phyloP scores from a whole-genome alignment of 2,113 vertebrate genomes.

The Perccottus glenii region DNA sequence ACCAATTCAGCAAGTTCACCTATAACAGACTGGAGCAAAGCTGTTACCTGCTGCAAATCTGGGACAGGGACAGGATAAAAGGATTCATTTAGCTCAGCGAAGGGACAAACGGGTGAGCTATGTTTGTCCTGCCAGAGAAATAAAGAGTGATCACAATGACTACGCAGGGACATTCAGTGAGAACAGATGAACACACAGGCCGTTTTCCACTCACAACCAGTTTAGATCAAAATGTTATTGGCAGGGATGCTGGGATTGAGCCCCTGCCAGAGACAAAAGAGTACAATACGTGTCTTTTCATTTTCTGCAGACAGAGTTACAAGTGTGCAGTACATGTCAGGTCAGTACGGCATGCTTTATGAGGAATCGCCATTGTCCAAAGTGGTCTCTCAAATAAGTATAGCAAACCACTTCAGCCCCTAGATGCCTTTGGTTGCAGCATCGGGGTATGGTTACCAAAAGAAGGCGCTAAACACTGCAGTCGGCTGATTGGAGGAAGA shows the following conservation, averaged over 20 bases:
- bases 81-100: constrained; percentile 37
- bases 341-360: too few relatives aligned
- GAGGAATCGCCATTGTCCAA: too few relatives aligned
- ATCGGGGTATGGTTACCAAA: too few relatives aligned
- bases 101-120: constrained; percentile 40
- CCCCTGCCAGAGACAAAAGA: constrained; percentile 8
- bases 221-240: constrained; percentile 31
- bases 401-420: too few relatives aligned
- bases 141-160: constrained; percentile 26
- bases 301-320: neutral
- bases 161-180: constrained; percentile 10
- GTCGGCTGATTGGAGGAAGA: too few relatives aligned
- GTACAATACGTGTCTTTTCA: constrained; percentile 1
- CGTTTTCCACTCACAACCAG: constrained; percentile 4
- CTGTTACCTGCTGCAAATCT: constrained; percentile 41
- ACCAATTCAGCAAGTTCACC: constrained; percentile 52
- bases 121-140: constrained; percentile 45
- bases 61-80: constrained; percentile 43
- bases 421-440: too few relatives aligned
- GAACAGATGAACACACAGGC: constrained; percentile 21
- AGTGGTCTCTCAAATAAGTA: too few relatives aligned
- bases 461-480: too few relatives aligned
- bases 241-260: constrained; percentile 17
- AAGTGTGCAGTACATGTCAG: too few relatives aligned
- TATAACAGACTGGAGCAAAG: constrained; percentile 41